Base-by-base conservation (phyloP, 37 sponge, comb jelly and placozoan species). In the Ianthella basta region DNA sequence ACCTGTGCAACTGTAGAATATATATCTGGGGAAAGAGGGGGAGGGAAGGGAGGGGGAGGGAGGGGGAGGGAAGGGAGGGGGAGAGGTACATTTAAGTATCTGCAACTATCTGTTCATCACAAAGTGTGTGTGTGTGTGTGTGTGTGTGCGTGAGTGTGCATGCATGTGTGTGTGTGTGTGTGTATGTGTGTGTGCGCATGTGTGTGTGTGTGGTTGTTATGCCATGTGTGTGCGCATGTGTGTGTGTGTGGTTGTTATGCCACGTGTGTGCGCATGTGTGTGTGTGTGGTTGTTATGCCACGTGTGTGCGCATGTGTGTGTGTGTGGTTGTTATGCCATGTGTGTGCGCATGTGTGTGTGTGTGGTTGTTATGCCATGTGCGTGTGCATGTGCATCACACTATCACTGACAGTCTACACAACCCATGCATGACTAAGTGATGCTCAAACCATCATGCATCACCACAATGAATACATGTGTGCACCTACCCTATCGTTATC, bases 191-290 rank as follows among this genome's bases (percentile, higher is more conserved):
- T 1, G 80, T 55, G 80, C 55, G 80, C 55, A 14, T 80, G 80
- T 80, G 80, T 80, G 80, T n/a, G 79, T 44, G 23, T 77, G 79
- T 44, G 32, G 34, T 56, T 25, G 55, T 10, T 64, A n/a, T n/a
- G n/a, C n/a, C n/a, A n/a, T 40, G 12, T 19, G 21, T 33, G 24
- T 24, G 41, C 68, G 25, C 12, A 34, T 55, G 56, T 83, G 70
- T 40, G 39, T 68, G 72, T 83, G 72, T 68, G 84, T 83, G 84
- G 53, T 70, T 68, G n/a, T n/a, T n/a, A n/a, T n/a, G n/a, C n/a
- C n/a, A n/a, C n/a, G n/a, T n/a, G 72, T 83, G 72, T 83, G 84
- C 41, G 56, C 68, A 55, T 68, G 72, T 83, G 53, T 55, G 66
- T 66, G 68, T 41, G 66, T 83, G 55, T n/a, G n/a, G n/a, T n/a